Base-by-base conservation (phyloP, 2,113 vertebrate genomes). In the Suricata suricatta region DNA sequence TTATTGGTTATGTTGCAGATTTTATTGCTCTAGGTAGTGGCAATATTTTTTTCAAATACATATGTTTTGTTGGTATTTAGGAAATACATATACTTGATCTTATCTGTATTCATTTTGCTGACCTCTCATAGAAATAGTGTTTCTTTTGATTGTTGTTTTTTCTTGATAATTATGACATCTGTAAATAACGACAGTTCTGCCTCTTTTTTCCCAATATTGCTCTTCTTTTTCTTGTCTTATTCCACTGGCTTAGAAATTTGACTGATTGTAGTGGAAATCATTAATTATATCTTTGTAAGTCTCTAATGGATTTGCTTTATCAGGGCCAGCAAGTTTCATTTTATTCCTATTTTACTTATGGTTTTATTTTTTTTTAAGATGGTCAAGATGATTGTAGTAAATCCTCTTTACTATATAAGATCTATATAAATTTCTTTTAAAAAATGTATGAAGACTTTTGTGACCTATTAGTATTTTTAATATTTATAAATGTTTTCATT, bases 161-260 rank as follows among this genome's bases (percentile, higher is more conserved):
- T 44, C 11, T 93, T 90, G 64, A 90, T 23, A 90, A 29, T 83
- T 7, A 74, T 90, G 23, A 87, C 3, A 35, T 93, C 5, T 86
- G 3, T 2, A 93, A 90, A n/a, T 52, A 64, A 92, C 25, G 35
- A 72, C 31, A 50, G 8, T 33, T 82, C 77, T 87, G 33, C 25
- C 23, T 77, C 33, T 68, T 74, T 52, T 35, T 21, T 33, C 15
- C 12, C 50, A 8, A 44, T 72, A 57, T 69, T 47, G 5, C 14
- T 82, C 21, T 52, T 90, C 31, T 83, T 89, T 97, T 69, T 41
- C 44, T 96, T 94, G 44, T 10, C 64, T 85, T 92, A 57, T 68
- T 92, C 33, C 23, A 85, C 25, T 74, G 54, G 38, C 54, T 88
- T 92, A 69, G 23, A 96, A 93, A 86, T 68, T n/a, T 79, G 66